These are phyloP conservation scores for Reticulitermes speratus DNA, from an alignment of 1,140 invertebrate genomes.

Conservation along the genomic window DNA sequence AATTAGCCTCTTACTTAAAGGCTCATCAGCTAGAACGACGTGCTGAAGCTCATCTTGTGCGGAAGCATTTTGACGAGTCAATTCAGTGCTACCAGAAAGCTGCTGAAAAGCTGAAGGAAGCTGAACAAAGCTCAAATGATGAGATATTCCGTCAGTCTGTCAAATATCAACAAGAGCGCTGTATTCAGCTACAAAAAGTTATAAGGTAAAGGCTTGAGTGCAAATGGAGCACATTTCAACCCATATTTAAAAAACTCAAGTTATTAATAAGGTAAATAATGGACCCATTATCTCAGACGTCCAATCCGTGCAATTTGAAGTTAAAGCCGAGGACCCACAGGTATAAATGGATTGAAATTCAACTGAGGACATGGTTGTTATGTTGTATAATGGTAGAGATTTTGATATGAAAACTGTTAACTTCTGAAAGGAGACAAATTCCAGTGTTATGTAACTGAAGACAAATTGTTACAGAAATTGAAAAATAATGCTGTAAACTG, in stretches of 20 bases:
- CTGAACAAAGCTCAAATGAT: constrained; percentile 28
- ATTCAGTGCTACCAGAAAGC: constrained; percentile 36
- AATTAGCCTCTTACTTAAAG: constrained; percentile 16
- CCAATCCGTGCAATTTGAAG: too few species aligned
- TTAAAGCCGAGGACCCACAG: too few species aligned
- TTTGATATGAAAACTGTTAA: too few species aligned
- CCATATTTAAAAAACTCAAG: background rate
- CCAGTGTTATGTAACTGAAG: too few species aligned
- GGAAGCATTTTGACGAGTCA: constrained; percentile 33
- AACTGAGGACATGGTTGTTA: too few species aligned
- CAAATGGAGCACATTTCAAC: background rate
- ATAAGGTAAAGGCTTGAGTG: constrained; percentile 27
- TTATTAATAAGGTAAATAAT: background rate
- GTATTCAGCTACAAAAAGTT: constrained; percentile 34
- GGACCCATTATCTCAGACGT: too few species aligned
- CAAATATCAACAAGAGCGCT: constrained; percentile 32
- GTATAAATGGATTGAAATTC: too few species aligned
- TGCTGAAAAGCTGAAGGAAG: constrained; percentile 30
- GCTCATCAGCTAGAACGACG: constrained; percentile 36
- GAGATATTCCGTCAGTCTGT: constrained; percentile 30
- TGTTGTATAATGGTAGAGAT: too few species aligned
- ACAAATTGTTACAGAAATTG: too few species aligned
- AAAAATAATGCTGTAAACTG: too few species aligned
- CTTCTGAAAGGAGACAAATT: too few species aligned
- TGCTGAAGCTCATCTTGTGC: constrained; percentile 32